Evolutionary conservation across 2,888 invertebrate species (phyloP).

Genomic region (Polymixis flavicincta): DNA sequence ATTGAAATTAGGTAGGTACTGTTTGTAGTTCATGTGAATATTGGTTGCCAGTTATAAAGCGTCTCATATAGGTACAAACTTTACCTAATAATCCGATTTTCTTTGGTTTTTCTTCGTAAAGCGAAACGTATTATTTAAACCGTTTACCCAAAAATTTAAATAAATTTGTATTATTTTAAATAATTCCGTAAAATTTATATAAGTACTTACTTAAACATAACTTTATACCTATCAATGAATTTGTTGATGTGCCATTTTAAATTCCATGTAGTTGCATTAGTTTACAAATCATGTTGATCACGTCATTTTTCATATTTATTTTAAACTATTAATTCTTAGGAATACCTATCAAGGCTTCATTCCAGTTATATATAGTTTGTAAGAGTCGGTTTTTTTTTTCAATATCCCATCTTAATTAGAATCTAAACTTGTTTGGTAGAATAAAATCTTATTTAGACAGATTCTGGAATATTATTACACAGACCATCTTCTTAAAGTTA

Average conservation of each 20-base stretch:
- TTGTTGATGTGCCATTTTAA: slow-evolving; percentile 54
- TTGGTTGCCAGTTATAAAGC: background rate
- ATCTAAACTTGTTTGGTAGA: background rate
- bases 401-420: background rate
- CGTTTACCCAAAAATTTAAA: background rate
- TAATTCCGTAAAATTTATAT: background rate
- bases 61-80: background rate
- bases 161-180: background rate
- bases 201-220: background rate
- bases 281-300: background rate
- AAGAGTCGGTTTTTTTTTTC: background rate
- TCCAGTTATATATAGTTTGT: slow-evolving; percentile 4
- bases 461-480: background rate
- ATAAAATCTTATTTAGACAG: background rate
- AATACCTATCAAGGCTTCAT: slow-evolving; percentile 3
- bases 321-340: background rate
- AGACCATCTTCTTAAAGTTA: background rate
- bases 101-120: background rate
- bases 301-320: slow-evolving; percentile 18
- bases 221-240: background rate
- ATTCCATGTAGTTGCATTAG: slow-evolving; percentile 15
- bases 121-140: background rate
- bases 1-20: background rate
- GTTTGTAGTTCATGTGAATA: background rate
- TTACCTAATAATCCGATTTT: background rate